Evolutionary conservation across 2,888 invertebrate species (phyloP).

Genomic region (Metacarcinus magister): DNA sequence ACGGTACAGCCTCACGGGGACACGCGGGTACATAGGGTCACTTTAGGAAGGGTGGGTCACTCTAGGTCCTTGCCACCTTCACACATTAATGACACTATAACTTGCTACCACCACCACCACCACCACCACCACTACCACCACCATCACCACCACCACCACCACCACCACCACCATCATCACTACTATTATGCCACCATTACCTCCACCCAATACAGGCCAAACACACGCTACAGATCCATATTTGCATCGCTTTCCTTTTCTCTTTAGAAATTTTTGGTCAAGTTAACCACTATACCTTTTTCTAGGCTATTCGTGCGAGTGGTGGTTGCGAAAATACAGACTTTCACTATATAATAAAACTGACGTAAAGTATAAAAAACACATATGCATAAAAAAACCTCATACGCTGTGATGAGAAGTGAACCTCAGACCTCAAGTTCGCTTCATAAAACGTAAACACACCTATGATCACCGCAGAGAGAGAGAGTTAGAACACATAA

Average conservation of each 20-base stretch:
- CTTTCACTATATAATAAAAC: too few species aligned
- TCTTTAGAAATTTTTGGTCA: too few species aligned
- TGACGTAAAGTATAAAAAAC: neutral
- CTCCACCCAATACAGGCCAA: too few species aligned
- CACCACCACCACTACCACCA: neutral
- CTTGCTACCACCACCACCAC: neutral
- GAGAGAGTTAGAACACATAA: neutral
- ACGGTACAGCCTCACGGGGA: neutral
- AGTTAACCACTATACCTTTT: too few species aligned
- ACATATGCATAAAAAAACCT: neutral
- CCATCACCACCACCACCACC: neutral
- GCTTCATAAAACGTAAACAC: neutral
- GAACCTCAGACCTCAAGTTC: neutral
- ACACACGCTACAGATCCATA: too few species aligned
- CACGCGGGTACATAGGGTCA: neutral
- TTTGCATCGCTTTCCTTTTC: too few species aligned
- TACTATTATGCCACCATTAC: too few species aligned
- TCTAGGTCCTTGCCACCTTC: neutral
- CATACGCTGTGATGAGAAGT: neutral
- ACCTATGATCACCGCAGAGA: neutral
- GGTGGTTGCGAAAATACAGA: too few species aligned
- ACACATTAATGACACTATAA: neutral
- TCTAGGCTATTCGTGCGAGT: too few species aligned
- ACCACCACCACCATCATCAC: too few species aligned
- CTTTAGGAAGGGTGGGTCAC: neutral